Evolutionary conservation across 1,140 invertebrate species (phyloP), one percentile per base, ranked within the genome.

Genomic region (Mylabris phalerata): DNA sequence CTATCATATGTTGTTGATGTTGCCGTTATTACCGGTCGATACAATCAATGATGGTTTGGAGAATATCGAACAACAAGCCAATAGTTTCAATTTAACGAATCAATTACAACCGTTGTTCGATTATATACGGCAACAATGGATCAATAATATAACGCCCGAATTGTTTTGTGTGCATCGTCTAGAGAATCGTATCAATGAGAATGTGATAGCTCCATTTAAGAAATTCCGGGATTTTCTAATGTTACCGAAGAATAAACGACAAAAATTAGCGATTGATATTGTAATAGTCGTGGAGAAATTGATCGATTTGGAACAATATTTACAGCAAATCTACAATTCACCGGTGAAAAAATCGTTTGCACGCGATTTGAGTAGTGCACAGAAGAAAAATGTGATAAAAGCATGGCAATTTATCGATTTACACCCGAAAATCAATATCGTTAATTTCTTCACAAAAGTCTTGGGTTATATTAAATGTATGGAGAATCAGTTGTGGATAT

Each of bases 401-500:
- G 70, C 68, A 6, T 71, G 70, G 70, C 61, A 67, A 38, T 69
- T 44, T 57, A 70, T 71, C 9, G 68, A 71, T 55, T 62, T 49
- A 9, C 66, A 70, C 55, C 70, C 70, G 1, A 70, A 64, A 50
- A 71, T 71, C 19, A 69, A 71, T 52, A 68, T 70, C 13, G 64
- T 68, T 45, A 61, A 66, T 54, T 70, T 71, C 47, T 71, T 70
- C 46, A 46, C 59, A 7, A 69, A 69, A 52, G 67, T 67, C 3
- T 57, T 69, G 26, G 67, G 68, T 10, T 71, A 70, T 47, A 69
- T 71, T 45, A 69, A 69, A 41, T 68, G 66, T 46, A 69, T 71
- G 70, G 70, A 71, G 44, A 70, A 69, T 52, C 70, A 71, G 48
- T 46, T 71, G 44, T 71, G 70, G 68, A 71, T 71, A 45, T 71